Evolutionary conservation across 2,888 invertebrate genomes (phyloP).

Genomic region (Xestia ashworthii): DNA sequence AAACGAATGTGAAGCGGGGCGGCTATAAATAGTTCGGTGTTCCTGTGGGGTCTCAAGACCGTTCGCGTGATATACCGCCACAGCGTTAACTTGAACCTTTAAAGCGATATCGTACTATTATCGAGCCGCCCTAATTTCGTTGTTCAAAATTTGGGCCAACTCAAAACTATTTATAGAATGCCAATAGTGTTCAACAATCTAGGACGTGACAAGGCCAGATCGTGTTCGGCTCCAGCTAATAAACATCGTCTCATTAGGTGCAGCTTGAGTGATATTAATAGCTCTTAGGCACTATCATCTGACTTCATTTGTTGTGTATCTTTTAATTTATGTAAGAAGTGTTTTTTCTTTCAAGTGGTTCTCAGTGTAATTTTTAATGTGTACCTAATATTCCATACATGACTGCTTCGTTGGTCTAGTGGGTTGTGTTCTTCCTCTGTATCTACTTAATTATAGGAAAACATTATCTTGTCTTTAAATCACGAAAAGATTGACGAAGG

Average conservation of each 20-base stretch:
- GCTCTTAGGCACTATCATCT: conserved; percentile 70
- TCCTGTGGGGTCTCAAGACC: conserved; percentile 29
- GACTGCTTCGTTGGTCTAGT: not conserved
- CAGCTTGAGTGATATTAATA: conserved; percentile 78
- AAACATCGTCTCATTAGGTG: conserved; percentile 79
- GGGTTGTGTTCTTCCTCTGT: not conserved
- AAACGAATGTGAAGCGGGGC: conserved; percentile 3
- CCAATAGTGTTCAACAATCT: conserved; percentile 74
- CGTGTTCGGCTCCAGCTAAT: conserved; percentile 78
- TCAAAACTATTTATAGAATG: conserved; percentile 72
- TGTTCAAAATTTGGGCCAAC: conserved; percentile 72
- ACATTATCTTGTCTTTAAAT: not conserved
- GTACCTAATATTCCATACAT: not conserved
- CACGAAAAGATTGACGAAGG: not conserved
- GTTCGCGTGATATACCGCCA: not conserved
- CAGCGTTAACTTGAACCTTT: conserved; percentile 65
- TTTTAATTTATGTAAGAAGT: not conserved
- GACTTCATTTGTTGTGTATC: conserved; percentile 49
- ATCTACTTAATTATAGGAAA: not conserved
- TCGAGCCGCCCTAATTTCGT: conserved; percentile 74
- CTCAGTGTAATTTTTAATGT: not conserved
- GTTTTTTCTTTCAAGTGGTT: not conserved
- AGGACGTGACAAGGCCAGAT: conserved; percentile 83
- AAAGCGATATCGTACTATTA: conserved; percentile 65
- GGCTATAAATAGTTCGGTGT: conserved; percentile 23